phyloP scores from a whole-genome alignment of 2,113 vertebrate species.

The Perca flavescens region DNA sequence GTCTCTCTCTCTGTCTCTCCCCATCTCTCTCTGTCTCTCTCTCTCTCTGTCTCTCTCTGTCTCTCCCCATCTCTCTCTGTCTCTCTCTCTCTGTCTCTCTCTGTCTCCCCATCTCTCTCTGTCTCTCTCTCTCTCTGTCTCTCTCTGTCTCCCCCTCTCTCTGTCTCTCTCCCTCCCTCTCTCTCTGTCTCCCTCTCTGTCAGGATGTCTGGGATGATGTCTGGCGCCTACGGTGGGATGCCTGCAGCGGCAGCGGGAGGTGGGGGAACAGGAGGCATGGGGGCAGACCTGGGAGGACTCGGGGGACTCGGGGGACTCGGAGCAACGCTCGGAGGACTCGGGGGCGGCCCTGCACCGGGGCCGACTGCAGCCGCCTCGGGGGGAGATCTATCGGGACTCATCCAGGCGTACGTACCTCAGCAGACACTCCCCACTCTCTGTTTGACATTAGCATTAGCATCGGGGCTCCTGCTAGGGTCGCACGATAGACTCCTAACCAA shows the following conservation, averaged over 20 bases:
- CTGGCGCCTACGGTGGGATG: constrained; percentile 87
- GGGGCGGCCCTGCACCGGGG: constrained; percentile 25
- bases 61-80: not conserved
- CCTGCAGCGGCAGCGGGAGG: constrained; percentile 21
- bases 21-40: too few species aligned
- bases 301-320: constrained; percentile 18
- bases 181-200: not conserved
- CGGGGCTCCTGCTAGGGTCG: too few species aligned
- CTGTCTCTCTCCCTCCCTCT: not conserved
- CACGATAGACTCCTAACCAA: too few species aligned
- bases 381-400: constrained; percentile 92
- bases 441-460: too few species aligned
- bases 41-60: not conserved
- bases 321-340: not conserved
- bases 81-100: not conserved
- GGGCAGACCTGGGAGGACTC: not conserved
- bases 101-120: too few species aligned
- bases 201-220: constrained; percentile 98
- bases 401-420: constrained; percentile 92
- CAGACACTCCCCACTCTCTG: too few species aligned
- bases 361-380: constrained; percentile 68
- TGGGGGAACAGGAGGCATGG: not conserved
- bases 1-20: too few species aligned
- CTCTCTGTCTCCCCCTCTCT: too few species aligned
- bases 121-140: too few species aligned